Evolutionary conservation across 2,113 vertebrate genomes (phyloP), one percentile per base, ranked within the genome.

Genomic region (Sorex araneus): DNA sequence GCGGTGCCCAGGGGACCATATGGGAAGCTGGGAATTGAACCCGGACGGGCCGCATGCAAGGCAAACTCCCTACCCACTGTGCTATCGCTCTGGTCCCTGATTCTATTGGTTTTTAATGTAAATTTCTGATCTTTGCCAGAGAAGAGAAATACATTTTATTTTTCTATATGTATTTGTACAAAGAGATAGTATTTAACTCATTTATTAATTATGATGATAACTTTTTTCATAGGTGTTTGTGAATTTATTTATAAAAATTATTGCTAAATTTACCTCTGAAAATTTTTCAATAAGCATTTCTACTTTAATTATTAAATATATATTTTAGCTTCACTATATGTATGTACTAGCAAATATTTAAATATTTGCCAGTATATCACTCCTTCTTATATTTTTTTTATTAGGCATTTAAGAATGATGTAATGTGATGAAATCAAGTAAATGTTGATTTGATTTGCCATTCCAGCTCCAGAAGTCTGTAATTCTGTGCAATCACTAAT

Each of bases 341-440:
- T 60, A 60, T 60, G 9, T 66, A 75, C 40, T 74, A 73, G 23
- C 34, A 86, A 73, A 67, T 25, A 64, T 70, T 91, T 74, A 78
- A 77, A 43, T 85, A 8, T 84, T n/a, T 95, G n/a, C 13, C n/a
- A 67, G 4, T n/a, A 32, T 13, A 19, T 25, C 21, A 18, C 47
- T 73, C 3, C 40, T 66, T 90, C 3, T 79, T 92, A 91, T 74
- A 82, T 71, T 75, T 70, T 12, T 79, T 89, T 71, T 13, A 43
- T 81, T 79, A 70, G 4, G 23, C 7, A 16, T 63, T 66, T 28
- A 43, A 23, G 8, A 67, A 74, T 50, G n/a, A 34, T 43, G 11
- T 25, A 0, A 70, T 63, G n/a, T 43, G 78, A 28, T 32, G n/a
- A 34, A 47, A 25, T 57, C 30, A n/a, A 43, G 28, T 16, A 18